phyloP scores from a whole-genome alignment of 2,113 vertebrate species.

The Dipodomys ordii region DNA sequence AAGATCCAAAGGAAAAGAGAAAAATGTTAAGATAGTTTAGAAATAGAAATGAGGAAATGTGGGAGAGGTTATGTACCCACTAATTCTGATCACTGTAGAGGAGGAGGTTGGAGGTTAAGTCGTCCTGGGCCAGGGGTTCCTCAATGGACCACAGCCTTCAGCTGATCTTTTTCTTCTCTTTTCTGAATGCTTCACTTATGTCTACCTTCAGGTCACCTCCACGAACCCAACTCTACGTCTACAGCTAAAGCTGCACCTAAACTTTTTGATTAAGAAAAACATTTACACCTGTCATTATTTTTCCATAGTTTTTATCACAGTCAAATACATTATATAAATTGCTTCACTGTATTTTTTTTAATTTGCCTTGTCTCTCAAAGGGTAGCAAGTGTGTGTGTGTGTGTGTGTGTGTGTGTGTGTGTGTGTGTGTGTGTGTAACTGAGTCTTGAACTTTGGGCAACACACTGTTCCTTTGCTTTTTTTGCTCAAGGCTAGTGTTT shows the following conservation, averaged over 20 bases:
- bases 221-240: not conserved
- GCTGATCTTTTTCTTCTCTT: not conserved
- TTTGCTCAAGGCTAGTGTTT: too few relatives aligned
- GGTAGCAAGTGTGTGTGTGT: too few relatives aligned
- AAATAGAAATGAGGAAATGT: too few relatives aligned
- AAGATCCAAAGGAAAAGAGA: not conserved
- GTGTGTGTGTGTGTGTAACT: too few relatives aligned
- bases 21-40: not conserved
- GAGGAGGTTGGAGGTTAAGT: not conserved
- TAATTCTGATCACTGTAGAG: too few relatives aligned
- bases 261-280: not conserved
- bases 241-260: not conserved
- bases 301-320: not conserved
- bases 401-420: too few relatives aligned
- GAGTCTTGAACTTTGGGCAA: too few relatives aligned
- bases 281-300: not conserved
- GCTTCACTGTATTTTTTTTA: constrained; percentile 1
- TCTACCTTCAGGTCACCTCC: not conserved
- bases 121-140: too few relatives aligned
- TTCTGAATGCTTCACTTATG: not conserved
- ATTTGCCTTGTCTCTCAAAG: not conserved
- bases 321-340: not conserved
- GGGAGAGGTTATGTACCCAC: not conserved
- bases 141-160: not conserved
- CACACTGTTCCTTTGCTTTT: too few relatives aligned